Conservation (phyloP, 2,113 vertebrate genomes). For the Siniperca chuatsi region DNA sequence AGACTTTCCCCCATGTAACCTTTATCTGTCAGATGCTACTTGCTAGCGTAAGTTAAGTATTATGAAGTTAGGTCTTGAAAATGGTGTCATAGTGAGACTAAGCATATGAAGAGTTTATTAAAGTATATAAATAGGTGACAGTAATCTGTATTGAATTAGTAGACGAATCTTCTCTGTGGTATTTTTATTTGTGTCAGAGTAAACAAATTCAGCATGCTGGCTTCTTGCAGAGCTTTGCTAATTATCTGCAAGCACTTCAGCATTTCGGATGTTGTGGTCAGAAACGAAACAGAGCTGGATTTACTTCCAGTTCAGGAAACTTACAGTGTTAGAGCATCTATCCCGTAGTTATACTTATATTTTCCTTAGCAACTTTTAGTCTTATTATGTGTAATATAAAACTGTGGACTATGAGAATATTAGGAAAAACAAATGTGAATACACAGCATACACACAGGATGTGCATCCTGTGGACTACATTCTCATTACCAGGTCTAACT, state of each 20-base stretch:
- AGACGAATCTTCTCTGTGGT: slow-evolving; percentile 1
- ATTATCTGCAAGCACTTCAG: slow-evolving; percentile 22
- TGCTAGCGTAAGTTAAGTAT: not conserved
- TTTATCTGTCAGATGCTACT: not conserved
- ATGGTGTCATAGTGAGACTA: not conserved
- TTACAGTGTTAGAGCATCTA: not conserved
- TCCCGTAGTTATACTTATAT: not conserved
- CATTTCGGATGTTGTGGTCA: slow-evolving; percentile 14
- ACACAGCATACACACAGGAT: not conserved
- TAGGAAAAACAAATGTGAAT: not conserved
- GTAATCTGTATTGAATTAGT: slow-evolving; percentile 2
- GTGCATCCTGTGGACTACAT: not conserved
- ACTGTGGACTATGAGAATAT: not conserved
- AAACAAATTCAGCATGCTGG: not conserved
- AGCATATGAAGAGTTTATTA: not conserved
- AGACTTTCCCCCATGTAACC: not conserved
- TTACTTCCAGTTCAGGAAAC: not conserved
- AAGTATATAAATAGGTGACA: not conserved
- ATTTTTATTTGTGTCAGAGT: slow-evolving; percentile 18
- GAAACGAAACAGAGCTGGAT: not conserved
- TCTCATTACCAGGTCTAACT: not conserved
- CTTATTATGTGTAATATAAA: not conserved
- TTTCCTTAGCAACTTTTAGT: not conserved
- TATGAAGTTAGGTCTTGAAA: not conserved
- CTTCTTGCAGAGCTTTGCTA: slow-evolving; percentile 5